These are phyloP conservation scores for Chalcis sispes DNA, from an alignment of 2,888 invertebrate species.

Conservation along the genomic window DNA sequence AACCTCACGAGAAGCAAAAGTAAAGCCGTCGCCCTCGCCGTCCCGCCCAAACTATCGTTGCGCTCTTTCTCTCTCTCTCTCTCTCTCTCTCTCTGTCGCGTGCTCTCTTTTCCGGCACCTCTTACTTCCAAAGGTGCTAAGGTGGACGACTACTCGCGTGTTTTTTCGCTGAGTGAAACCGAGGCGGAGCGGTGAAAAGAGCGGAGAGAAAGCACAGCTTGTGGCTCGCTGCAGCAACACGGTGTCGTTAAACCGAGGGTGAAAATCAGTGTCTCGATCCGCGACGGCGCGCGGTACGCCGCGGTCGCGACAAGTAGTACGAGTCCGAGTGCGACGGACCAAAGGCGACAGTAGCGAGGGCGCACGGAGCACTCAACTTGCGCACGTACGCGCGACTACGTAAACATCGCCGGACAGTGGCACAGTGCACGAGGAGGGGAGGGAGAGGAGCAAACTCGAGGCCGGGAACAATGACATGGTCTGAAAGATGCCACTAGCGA, in stretches of 20 bases:
- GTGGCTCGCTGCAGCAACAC: not conserved
- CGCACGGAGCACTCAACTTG: not conserved
- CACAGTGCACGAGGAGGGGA: not conserved
- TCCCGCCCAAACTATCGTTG: not conserved
- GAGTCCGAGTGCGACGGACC: conserved; percentile 51
- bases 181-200: not conserved
- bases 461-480: conserved; percentile 24
- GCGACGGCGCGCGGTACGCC: not conserved
- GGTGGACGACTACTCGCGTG: too few relatives aligned
- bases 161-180: not conserved
- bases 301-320: conserved; percentile 45
- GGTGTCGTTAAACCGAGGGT: conserved; percentile 1
- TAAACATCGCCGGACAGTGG: conserved; percentile 4
- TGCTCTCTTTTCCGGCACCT: too few relatives aligned
- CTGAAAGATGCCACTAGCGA: conserved; percentile 30
- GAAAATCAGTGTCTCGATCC: not conserved
- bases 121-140: too few relatives aligned
- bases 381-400: not conserved
- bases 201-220: not conserved
- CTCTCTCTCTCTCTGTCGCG: too few relatives aligned
- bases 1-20: not conserved
- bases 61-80: not conserved
- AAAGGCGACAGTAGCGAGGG: not conserved
- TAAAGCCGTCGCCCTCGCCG: not conserved
- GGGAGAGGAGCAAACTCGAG: not conserved